phyloP scores from a whole-genome alignment of 2,888 invertebrate genomes.

The Anarsia innoxiella region DNA sequence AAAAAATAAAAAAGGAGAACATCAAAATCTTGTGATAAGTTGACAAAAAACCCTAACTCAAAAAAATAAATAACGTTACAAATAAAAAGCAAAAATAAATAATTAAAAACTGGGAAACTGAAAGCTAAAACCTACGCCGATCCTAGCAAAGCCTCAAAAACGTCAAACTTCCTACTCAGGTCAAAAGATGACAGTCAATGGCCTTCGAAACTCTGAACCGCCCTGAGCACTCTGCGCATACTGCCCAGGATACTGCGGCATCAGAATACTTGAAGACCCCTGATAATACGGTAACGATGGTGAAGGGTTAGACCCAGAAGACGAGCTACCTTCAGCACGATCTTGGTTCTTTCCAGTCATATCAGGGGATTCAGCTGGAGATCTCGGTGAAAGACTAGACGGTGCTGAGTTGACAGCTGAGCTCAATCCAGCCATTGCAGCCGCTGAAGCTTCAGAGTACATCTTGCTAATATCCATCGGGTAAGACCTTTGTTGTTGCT shows the following conservation, averaged over 20 bases:
- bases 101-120: no score
- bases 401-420: slow-evolving; percentile 60
- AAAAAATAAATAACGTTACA: slow-evolving; percentile 30
- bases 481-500: slow-evolving; percentile 70
- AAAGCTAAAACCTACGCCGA: no score
- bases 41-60: no score
- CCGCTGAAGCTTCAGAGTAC: slow-evolving; percentile 78
- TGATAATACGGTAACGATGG: slow-evolving; percentile 77
- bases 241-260: slow-evolving; percentile 79
- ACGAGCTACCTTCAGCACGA: slow-evolving; percentile 74
- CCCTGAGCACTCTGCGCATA: slow-evolving; percentile 74
- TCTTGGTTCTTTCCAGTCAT: slow-evolving; percentile 62
- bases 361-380: slow-evolving; percentile 75
- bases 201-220: slow-evolving; percentile 82
- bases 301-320: slow-evolving; percentile 78
- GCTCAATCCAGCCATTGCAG: slow-evolving; percentile 73
- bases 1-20: no score
- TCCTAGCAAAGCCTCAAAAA: no score
- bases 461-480: slow-evolving; percentile 80
- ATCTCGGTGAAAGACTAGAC: slow-evolving; percentile 61
- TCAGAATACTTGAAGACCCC: slow-evolving; percentile 74
- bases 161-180: slow-evolving; percentile 63
- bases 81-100: slow-evolving; percentile 28
- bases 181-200: slow-evolving; percentile 88
- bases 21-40: no score